Evolutionary conservation across 2,888 invertebrate genomes (phyloP).

Genomic region (Microctonus brassicae): DNA sequence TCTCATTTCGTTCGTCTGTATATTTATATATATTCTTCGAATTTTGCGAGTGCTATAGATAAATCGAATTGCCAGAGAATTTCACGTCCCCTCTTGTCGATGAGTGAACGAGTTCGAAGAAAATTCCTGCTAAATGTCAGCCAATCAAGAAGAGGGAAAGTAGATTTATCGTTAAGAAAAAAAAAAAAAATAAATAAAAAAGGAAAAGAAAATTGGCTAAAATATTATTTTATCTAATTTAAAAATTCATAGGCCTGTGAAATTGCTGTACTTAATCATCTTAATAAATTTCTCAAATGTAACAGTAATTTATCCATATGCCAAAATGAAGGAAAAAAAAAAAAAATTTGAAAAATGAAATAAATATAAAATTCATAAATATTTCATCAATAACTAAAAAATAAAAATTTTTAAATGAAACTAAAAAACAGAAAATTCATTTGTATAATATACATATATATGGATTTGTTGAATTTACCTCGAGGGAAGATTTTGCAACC

Average conservation of each 20-base stretch:
- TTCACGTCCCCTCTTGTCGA: constrained; percentile 31
- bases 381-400: too few relatives aligned
- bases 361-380: too few relatives aligned
- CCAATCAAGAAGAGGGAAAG: constrained; percentile 45
- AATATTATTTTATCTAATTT: neutral
- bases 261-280: neutral
- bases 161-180: constrained; percentile 48
- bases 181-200: constrained; percentile 34
- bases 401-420: constrained; percentile 6
- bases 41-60: constrained; percentile 32
- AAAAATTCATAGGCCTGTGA: neutral
- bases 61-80: constrained; percentile 43
- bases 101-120: constrained; percentile 28
- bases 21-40: constrained; percentile 1
- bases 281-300: neutral
- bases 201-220: neutral
- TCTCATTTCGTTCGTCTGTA: neutral
- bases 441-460: constrained; percentile 18
- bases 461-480: constrained; percentile 7
- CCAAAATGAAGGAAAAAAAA: neutral
- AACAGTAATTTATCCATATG: constrained; percentile 4
- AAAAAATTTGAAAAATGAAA: neutral
- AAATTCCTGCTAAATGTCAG: constrained; percentile 43
- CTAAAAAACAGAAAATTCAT: neutral
- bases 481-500: constrained; percentile 21